Base-by-base conservation (phyloP, 1,140 invertebrate genomes). In the Thereuonema tuberculata region DNA sequence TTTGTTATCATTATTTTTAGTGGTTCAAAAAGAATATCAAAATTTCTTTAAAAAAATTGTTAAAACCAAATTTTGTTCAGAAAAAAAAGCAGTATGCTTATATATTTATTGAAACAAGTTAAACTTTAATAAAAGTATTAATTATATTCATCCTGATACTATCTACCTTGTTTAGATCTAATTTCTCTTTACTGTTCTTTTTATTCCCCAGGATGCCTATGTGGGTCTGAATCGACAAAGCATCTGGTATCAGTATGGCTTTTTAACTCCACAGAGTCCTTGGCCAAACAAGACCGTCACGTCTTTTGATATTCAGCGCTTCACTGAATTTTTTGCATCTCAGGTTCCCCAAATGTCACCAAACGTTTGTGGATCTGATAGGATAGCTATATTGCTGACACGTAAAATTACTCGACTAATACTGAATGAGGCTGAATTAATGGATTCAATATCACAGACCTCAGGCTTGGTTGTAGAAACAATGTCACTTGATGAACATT, bases 231-330 rank as follows among this genome's bases (percentile, higher is more conserved):
- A 66, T 27, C 70, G 67, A 57, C 46, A 61, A 20, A 73, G 72
- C 15, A 62, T 66, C 9, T 78, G 77, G 77, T 78, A 78, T 61
- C 69, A 78, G 17, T 78, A 77, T 69, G 77, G 77, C 3, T 78
- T 76, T 61, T 59, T 58, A 28, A 47, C 64, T 46, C 72, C 73
- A 1, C 76, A 78, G 64, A 69, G 71, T 43, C 71, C 74, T 59
- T 28, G 23, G 63, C 25, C 37, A 23, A 14, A 50, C 9, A 17
- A 37, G 46, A n/a, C 53, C 12, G 29, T 59, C 3, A 59, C 61
- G 0, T 28, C 58, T 12, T 9, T 46, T 15, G 63, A 70, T 48
- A 60, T 74, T 20, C 24, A 29, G 26, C 37, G 53, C 15, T 61
- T 62, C 56, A 25, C 53, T 1, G 31, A 58, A 54, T 62, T 64